Evolutionary conservation across 2,888 invertebrate genomes (phyloP).

Genomic region (Megalurothrips usitatus): DNA sequence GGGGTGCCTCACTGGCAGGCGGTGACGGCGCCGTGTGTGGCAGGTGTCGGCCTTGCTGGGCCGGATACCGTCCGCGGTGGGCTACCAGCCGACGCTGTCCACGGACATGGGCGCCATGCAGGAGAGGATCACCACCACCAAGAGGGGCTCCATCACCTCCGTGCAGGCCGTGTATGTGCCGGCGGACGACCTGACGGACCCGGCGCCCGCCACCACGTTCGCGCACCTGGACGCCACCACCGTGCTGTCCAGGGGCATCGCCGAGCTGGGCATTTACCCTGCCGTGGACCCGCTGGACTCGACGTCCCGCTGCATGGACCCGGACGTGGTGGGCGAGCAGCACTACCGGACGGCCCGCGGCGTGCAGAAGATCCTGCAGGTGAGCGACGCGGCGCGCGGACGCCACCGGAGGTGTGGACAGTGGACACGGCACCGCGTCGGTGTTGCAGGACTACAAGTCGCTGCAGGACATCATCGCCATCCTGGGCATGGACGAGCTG

Average conservation of each 20-base stretch:
- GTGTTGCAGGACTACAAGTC: conserved; percentile 59
- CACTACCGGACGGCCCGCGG: conserved; percentile 85
- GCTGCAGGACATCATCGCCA: conserved; percentile 93
- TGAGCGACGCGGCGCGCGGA: conserved; percentile 34
- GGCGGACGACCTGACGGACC: conserved; percentile 90
- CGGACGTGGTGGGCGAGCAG: conserved; percentile 81
- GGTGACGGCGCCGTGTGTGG: too few species aligned
- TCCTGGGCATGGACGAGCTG: conserved; percentile 98
- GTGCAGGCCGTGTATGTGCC: conserved; percentile 93
- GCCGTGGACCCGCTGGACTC: conserved; percentile 93
- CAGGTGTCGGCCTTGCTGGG: conserved; percentile 73
- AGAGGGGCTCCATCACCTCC: conserved; percentile 88
- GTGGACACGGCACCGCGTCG: neutral
- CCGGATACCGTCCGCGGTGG: conserved; percentile 91
- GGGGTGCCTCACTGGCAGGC: too few species aligned
- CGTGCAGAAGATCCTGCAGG: conserved; percentile 87
- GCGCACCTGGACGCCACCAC: conserved; percentile 94
- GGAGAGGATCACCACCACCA: conserved; percentile 91
- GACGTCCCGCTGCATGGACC: conserved; percentile 89
- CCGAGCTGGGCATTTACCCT: conserved; percentile 82
- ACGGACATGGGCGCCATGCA: conserved; percentile 98
- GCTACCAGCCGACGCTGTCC: conserved; percentile 91
- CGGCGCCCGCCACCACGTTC: conserved; percentile 91
- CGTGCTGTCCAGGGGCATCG: conserved; percentile 87
- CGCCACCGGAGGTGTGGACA: neutral